phyloP scores from a whole-genome alignment of 2,113 vertebrate genomes.

The Elgaria multicarinata region DNA sequence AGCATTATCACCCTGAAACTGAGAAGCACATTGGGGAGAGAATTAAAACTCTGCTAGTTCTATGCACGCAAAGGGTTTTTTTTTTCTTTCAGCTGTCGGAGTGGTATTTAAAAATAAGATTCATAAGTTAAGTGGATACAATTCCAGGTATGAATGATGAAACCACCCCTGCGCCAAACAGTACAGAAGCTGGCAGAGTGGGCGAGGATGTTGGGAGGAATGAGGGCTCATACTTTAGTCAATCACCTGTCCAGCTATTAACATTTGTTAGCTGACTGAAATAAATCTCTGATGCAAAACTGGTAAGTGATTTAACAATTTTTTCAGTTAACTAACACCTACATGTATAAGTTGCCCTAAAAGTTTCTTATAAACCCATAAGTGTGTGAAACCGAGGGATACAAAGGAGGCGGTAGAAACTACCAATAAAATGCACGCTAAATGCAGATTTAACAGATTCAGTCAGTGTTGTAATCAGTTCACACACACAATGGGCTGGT shows the following conservation, averaged over 20 bases:
- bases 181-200: neutral
- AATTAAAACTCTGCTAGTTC: slow-evolving; percentile 1
- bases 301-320: neutral
- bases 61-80: neutral
- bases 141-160: neutral
- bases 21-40: neutral
- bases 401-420: too few relatives aligned
- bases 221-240: neutral
- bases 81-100: neutral
- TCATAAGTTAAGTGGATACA: neutral
- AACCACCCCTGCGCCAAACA: neutral
- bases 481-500: too few relatives aligned
- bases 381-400: neutral
- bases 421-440: neutral
- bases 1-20: slow-evolving; percentile 3
- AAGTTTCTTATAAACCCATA: neutral
- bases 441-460: neutral
- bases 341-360: neutral
- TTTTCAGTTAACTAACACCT: neutral
- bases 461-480: neutral
- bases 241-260: neutral
- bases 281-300: neutral
- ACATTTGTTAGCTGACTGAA: neutral
- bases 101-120: neutral
- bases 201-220: neutral